phyloP scores from a whole-genome alignment of 2,888 invertebrate genomes.

The Thecocarcelia acutangulata region DNA sequence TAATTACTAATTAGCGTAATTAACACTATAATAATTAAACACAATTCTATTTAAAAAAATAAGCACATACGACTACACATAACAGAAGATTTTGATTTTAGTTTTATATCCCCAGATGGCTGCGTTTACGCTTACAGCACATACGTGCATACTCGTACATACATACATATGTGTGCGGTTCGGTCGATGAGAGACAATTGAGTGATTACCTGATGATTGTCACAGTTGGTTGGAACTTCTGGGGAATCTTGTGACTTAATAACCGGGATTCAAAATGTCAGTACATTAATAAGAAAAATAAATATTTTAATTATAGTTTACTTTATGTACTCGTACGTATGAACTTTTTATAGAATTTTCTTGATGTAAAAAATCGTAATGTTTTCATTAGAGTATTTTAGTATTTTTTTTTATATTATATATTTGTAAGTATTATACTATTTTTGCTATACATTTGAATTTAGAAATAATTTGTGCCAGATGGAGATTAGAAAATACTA shows the following conservation, averaged over 20 bases:
- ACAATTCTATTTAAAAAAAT: slow-evolving; percentile 43
- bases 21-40: slow-evolving; percentile 60
- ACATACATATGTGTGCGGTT: background rate
- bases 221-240: slow-evolving; percentile 11
- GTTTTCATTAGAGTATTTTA: too few species aligned
- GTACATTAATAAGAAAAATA: background rate
- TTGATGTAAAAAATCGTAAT: too few species aligned
- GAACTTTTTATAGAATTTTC: too few species aligned
- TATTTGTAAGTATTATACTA: too few species aligned
- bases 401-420: too few species aligned
- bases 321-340: too few species aligned
- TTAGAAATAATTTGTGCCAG: too few species aligned
- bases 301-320: too few species aligned
- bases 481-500: too few species aligned
- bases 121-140: slow-evolving; percentile 2
- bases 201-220: background rate
- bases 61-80: background rate
- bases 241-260: slow-evolving; percentile 23
- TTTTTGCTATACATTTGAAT: too few species aligned
- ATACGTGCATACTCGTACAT: too few species aligned
- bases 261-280: slow-evolving; percentile 13
- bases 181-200: background rate
- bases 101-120: slow-evolving; percentile 41
- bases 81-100: slow-evolving; percentile 34
- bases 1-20: slow-evolving; percentile 62